These are phyloP conservation scores for Nautilus pompilius DNA, from an alignment of 1,140 invertebrate species.

Conservation along the genomic window DNA sequence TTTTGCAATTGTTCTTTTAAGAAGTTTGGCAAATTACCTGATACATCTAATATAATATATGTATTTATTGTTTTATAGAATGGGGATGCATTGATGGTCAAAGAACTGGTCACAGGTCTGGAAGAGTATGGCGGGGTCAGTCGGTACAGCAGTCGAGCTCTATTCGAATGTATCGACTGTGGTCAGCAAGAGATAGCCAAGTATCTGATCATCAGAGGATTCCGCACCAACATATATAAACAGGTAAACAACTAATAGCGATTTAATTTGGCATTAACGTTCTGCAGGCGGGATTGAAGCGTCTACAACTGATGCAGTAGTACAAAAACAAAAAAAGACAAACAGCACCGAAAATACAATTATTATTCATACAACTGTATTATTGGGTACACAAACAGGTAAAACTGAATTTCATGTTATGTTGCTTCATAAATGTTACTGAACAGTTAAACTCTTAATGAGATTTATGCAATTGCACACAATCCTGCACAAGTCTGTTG, in stretches of 20 bases:
- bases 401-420: background rate
- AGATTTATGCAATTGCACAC: no score
- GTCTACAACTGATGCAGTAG: background rate
- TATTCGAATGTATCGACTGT: conserved; percentile 45
- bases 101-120: conserved; percentile 26
- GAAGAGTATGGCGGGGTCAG: conserved; percentile 28
- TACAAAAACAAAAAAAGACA: background rate
- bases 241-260: conserved; percentile 26
- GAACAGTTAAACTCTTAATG: no score
- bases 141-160: conserved; percentile 21
- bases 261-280: background rate
- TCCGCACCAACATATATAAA: conserved; percentile 41
- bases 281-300: background rate
- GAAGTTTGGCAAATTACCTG: background rate
- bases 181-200: conserved; percentile 36
- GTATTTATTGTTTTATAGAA: conserved; percentile 18
- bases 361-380: background rate
- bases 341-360: background rate
- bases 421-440: no score
- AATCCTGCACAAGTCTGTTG: no score
- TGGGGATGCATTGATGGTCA: conserved; percentile 32
- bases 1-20: background rate
- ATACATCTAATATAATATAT: background rate
- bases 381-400: background rate
- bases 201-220: conserved; percentile 35